A percentile compares a stretch with the other conserved stretches of the same genome.
Evolutionary conservation across 2,797 vertebrate species (phyloP).

Genomic region (Myiotriccus ornatus): DNA sequence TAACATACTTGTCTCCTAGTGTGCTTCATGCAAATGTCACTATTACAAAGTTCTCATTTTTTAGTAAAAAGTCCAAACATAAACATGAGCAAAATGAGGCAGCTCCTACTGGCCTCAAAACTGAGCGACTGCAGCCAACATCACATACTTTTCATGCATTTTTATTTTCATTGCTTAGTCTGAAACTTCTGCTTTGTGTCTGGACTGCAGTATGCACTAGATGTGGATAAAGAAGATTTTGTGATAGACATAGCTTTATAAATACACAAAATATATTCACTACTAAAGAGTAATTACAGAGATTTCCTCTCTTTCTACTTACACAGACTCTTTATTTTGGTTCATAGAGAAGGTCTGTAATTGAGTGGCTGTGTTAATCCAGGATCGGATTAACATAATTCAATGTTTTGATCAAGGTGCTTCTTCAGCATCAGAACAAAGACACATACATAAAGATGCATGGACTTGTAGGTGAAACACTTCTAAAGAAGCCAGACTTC

Average conservation of each 20-base stretch:
- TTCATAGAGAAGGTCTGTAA: not conserved
- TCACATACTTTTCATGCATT: not conserved
- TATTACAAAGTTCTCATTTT: not conserved
- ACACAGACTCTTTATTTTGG: not conserved
- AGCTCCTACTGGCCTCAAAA: not conserved
- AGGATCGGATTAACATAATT: not conserved
- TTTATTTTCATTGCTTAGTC: not conserved
- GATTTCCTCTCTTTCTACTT: not conserved
- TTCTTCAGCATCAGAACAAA: constrained; percentile 28
- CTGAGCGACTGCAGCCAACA: not conserved
- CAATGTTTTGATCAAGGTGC: not conserved
- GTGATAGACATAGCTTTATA: not conserved
- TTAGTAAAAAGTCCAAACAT: not conserved
- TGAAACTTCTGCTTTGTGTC: not conserved
- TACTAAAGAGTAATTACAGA: not conserved
- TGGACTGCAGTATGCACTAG: not conserved
- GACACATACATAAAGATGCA: not conserved
- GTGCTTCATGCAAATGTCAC: not conserved
- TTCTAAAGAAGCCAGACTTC: constrained; percentile 19
- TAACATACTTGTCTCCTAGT: not conserved
- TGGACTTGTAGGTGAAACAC: not conserved
- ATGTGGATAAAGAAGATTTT: not conserved
- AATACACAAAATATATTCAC: not conserved
- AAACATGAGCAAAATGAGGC: not conserved
- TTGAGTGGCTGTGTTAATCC: not conserved